These are phyloP conservation scores for Zeugodacus cucurbitae DNA, from an alignment of 1,140 invertebrate species.

Conservation along the genomic window DNA sequence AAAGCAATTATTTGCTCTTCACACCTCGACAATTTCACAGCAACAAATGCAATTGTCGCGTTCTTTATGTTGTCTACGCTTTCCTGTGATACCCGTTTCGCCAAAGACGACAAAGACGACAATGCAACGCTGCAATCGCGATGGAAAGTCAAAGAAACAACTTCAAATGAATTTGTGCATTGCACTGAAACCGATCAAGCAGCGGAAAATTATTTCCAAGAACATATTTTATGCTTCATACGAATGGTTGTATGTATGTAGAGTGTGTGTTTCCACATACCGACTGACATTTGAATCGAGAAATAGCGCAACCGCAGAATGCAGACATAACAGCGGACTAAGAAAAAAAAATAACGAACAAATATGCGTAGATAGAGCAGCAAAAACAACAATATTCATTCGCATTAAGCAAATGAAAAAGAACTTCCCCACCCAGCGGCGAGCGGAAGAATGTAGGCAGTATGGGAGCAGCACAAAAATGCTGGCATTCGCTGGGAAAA, in stretches of 20 bases:
- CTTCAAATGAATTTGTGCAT: slow-evolving; percentile 15
- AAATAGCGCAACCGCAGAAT: not conserved
- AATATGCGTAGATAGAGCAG: not conserved
- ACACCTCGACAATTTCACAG: slow-evolving; percentile 17
- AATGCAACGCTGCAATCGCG: not conserved
- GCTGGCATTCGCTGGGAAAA: slow-evolving; percentile 16
- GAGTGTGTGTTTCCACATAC: not conserved
- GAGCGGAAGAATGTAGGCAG: not conserved
- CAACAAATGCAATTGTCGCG: slow-evolving; percentile 17
- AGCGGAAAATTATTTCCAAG: slow-evolving; percentile 38
- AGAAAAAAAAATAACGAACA: not conserved
- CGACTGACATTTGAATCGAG: not conserved
- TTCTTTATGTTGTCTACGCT: not conserved
- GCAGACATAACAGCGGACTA: not conserved
- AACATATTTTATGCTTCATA: not conserved
- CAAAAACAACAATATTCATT: not conserved
- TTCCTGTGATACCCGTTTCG: not conserved
- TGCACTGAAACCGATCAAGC: slow-evolving; percentile 26
- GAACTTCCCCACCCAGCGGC: not conserved
- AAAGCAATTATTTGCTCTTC: slow-evolving; percentile 25
- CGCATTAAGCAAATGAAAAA: not conserved
- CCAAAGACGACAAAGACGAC: slow-evolving; percentile 25
- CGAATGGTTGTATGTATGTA: not conserved
- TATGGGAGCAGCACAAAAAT: not conserved
- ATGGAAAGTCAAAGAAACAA: not conserved